A percentile compares a stretch with the other conserved stretches of the same genome.
phyloP scores from a whole-genome alignment of 2,113 vertebrate genomes.

The Lichenostomus cassidix region DNA sequence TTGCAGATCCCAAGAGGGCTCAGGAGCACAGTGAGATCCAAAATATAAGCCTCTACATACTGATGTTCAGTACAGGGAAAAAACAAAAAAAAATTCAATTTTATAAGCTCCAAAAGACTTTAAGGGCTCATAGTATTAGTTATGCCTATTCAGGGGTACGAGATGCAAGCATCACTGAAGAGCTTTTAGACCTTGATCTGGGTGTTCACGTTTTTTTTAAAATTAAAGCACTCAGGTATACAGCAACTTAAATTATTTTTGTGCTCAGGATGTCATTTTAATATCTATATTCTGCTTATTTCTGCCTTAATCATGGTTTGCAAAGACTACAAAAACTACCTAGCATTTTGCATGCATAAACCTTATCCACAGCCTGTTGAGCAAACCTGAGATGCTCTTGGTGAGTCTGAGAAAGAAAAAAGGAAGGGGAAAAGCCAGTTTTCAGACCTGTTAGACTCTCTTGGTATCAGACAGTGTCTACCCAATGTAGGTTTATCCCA shows the following conservation, averaged over 20 bases:
- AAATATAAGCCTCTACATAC: not conserved
- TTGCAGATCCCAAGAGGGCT: not conserved
- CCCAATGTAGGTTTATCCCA: not conserved
- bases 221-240: not conserved
- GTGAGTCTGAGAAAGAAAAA: not conserved
- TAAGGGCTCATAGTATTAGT: not conserved
- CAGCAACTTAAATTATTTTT: not conserved
- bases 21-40: not conserved
- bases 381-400: not conserved
- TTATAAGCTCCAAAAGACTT: not conserved
- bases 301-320: not conserved
- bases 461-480: not conserved
- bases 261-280: not conserved
- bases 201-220: not conserved
- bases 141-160: not conserved
- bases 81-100: not conserved
- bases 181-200: not conserved
- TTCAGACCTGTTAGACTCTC: not conserved
- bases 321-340: not conserved
- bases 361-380: not conserved
- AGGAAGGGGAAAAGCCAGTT: fast-evolving
- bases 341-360: not conserved
- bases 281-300: not conserved
- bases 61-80: not conserved
- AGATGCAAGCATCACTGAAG: not conserved